Base-by-base conservation (phyloP, 2,888 invertebrate species). In the Himalopsyche tibetana region DNA sequence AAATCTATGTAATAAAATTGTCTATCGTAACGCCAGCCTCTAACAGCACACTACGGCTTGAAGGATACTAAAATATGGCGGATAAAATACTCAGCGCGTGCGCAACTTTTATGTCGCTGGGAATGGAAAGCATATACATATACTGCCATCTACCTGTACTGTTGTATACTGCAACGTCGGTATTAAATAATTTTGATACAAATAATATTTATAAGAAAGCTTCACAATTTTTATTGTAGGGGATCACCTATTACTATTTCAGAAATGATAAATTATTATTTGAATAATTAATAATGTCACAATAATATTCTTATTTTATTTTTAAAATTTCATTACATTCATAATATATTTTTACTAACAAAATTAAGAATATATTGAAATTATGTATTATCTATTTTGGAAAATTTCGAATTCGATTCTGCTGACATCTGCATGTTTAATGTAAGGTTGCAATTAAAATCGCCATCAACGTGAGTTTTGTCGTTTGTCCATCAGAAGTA, bases 11-110 rank as follows among this genome's bases (percentile, higher is more conserved):
- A 84, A 87, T 87, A 85, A 85, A 63, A 83, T 87, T 85, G 83
- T 83, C 83, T 85, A 83, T 84, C 55, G 55, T 11, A 63, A 82
- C 83, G 81, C 83, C 83, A 69, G 83, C 79, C 82, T 56, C 84
- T 79, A 82, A 85, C 87, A 63, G 81, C 81, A 80, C 84, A 86
- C 81, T 84, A 85, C 85, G 85, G 85, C 85, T 87, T 85, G 85
- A 87, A 82, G 81, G 87, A 85, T 87, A 87, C 87, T 85, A 85
- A 87, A 87, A 87, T 87, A 87, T 87, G 87, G 87, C 87, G 87
- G 87, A 85, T 85, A 82, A 84, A 81, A 45, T n/a, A 40, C 51
- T 55, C 79, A 84, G 87, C 85, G 87, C 87, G 84, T 87, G 87
- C 85, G 87, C 87, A 28, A n/a, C 51, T 79, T 80, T 45, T 40